Evolutionary conservation across 2,113 vertebrate species (phyloP).

Genomic region (Stegostoma tigrinum): DNA sequence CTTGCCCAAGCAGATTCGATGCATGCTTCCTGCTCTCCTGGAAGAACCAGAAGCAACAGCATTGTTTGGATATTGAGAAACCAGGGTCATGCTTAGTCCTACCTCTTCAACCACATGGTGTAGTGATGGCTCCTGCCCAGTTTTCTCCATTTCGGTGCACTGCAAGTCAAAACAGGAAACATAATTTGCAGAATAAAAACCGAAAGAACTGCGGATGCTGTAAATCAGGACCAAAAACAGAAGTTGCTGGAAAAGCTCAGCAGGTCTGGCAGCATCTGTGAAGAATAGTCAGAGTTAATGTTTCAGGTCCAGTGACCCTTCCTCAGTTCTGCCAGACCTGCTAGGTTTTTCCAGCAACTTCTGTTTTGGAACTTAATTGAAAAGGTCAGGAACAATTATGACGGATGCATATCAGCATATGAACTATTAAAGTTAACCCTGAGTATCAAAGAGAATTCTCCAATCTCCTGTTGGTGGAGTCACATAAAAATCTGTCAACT

Average conservation of each 20-base stretch:
- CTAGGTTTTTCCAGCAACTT: too few relatives aligned
- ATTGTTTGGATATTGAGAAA: too few relatives aligned
- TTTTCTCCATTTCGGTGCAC: neutral
- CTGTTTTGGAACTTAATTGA: too few relatives aligned
- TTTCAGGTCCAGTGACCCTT: too few relatives aligned
- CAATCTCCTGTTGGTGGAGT: neutral
- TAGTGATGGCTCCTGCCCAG: neutral
- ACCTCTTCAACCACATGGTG: slow-evolving; percentile 17
- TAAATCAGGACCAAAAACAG: too few relatives aligned
- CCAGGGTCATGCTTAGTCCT: neutral
- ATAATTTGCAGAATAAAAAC: neutral
- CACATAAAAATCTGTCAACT: neutral
- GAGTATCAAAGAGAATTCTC: neutral
- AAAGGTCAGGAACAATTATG: neutral
- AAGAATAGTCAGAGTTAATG: too few relatives aligned
- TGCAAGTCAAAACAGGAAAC: neutral
- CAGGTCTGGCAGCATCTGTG: too few relatives aligned
- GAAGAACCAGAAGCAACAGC: too few relatives aligned
- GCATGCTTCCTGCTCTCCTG: neutral
- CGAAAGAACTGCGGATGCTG: too few relatives aligned
- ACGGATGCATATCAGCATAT: neutral
- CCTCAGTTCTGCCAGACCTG: too few relatives aligned
- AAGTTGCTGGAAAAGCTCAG: too few relatives aligned
- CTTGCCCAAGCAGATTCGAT: neutral
- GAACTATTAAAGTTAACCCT: neutral